A percentile compares a stretch with the other conserved stretches of the same genome.
Evolutionary conservation across 2,113 vertebrate species (phyloP).

Genomic region (Peromyscus polionotus): DNA sequence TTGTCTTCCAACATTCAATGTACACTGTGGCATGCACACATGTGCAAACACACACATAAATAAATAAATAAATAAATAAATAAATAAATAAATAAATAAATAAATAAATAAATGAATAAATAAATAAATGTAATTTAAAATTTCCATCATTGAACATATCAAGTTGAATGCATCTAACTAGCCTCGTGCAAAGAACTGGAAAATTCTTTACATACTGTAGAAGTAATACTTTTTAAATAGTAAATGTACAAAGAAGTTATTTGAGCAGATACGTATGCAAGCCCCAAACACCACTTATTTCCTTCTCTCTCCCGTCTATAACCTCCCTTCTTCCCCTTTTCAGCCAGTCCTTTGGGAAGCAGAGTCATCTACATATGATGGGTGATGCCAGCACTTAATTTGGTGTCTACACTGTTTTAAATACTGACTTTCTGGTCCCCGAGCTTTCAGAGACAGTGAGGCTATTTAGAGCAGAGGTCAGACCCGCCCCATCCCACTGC

Average conservation of each 20-base stretch:
- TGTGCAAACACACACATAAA: too few relatives aligned
- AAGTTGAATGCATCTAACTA: neutral
- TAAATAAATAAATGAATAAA: neutral
- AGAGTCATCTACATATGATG: constrained; percentile 58
- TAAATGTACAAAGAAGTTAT: neutral
- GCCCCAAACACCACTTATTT: neutral
- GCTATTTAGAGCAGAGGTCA: constrained; percentile 60
- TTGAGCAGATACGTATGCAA: neutral
- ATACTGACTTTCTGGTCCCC: constrained; percentile 70
- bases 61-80: too few relatives aligned
- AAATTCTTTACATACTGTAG: neutral
- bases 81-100: neutral
- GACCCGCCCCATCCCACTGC: neutral
- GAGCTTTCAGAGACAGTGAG: constrained; percentile 54
- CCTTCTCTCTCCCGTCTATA: neutral
- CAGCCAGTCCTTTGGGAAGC: constrained; percentile 43
- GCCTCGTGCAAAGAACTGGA: neutral
- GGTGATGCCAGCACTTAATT: constrained; percentile 66
- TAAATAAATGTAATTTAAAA: neutral
- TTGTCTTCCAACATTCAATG: neutral
- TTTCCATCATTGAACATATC: neutral
- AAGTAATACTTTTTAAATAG: neutral
- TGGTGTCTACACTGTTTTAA: constrained; percentile 58
- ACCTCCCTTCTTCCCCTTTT: constrained; percentile 32
- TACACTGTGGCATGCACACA: neutral